Conservation (phyloP, 30 jellyfish, hydroid and myxozoan genomes). For the Aurelia aurita complex sp. Pacific region DNA sequence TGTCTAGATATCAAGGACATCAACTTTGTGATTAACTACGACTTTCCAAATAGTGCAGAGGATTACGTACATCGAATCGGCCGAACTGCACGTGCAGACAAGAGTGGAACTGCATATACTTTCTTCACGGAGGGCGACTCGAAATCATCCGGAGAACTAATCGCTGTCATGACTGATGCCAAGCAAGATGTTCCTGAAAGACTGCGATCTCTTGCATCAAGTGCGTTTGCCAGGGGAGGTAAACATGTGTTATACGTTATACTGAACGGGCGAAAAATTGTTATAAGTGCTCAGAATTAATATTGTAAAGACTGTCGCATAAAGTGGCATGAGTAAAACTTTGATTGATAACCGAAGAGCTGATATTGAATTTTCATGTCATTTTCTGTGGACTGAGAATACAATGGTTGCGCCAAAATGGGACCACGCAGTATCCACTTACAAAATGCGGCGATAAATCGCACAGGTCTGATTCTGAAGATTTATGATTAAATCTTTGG, state of each 20-base stretch:
- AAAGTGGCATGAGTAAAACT: too few relatives aligned
- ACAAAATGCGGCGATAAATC: too few relatives aligned
- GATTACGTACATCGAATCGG: slow-evolving; percentile 99
- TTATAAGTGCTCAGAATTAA: too few relatives aligned
- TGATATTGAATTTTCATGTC: too few relatives aligned
- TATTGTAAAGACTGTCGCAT: too few relatives aligned
- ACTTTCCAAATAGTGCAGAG: slow-evolving; percentile 90
- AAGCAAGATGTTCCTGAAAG: slow-evolving; percentile 89
- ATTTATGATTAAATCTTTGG: too few relatives aligned
- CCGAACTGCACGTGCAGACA: slow-evolving; percentile 96
- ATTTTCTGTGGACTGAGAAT: too few relatives aligned
- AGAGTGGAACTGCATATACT: slow-evolving; percentile 95
- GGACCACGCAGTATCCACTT: too few relatives aligned
- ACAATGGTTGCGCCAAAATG: too few relatives aligned
- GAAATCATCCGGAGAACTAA: slow-evolving; percentile 75
- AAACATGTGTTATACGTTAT: background rate
- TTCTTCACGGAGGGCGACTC: slow-evolving; percentile 87
- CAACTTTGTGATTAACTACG: slow-evolving; percentile 91
- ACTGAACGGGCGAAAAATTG: too few relatives aligned
- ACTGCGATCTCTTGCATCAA: slow-evolving; percentile 64
- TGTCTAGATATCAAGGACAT: slow-evolving; percentile 94
- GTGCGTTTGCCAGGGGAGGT: slow-evolving; percentile 62
- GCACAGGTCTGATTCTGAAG: too few relatives aligned
- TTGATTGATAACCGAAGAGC: too few relatives aligned
- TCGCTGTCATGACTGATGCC: slow-evolving; percentile 86